Conservation (phyloP, 1,140 invertebrate species). For the Caenorhabditis latens region DNA sequence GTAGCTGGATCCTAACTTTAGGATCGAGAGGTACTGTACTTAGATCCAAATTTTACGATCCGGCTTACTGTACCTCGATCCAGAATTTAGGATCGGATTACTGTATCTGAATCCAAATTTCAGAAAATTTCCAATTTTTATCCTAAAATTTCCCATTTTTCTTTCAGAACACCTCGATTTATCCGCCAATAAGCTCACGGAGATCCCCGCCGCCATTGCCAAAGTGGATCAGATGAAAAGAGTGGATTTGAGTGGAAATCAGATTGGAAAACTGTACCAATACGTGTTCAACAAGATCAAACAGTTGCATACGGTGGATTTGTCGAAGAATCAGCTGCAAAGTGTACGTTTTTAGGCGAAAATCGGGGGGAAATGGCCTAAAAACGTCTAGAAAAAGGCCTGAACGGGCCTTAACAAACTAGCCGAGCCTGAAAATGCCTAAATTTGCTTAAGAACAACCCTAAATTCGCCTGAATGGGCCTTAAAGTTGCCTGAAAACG, state of each 20-base stretch:
- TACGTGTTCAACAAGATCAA: conserved; percentile 73
- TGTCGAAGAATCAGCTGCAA: conserved; percentile 69
- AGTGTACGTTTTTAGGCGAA: conserved; percentile 19
- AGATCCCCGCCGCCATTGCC: conserved; percentile 71
- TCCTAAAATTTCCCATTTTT: background rate
- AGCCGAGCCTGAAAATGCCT: background rate
- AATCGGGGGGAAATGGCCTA: background rate
- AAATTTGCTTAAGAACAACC: background rate
- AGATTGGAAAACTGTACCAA: conserved; percentile 71
- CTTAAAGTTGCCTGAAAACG: too few relatives aligned
- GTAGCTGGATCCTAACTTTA: too few relatives aligned
- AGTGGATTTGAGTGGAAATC: conserved; percentile 69
- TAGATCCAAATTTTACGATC: too few relatives aligned
- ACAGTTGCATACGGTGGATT: conserved; percentile 68
- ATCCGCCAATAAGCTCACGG: conserved; percentile 67
- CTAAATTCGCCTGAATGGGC: too few relatives aligned
- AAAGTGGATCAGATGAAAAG: conserved; percentile 67
- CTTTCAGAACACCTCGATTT: conserved; percentile 66
- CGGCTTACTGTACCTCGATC: too few relatives aligned
- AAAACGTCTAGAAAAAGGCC: too few relatives aligned
- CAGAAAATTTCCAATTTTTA: background rate
- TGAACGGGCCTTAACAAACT: too few relatives aligned
- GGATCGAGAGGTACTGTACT: too few relatives aligned
- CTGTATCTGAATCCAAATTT: too few relatives aligned
- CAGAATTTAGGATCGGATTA: too few relatives aligned